Evolutionary conservation across 2,797 vertebrate species (phyloP).

Genomic region (Clarias fuscus): DNA sequence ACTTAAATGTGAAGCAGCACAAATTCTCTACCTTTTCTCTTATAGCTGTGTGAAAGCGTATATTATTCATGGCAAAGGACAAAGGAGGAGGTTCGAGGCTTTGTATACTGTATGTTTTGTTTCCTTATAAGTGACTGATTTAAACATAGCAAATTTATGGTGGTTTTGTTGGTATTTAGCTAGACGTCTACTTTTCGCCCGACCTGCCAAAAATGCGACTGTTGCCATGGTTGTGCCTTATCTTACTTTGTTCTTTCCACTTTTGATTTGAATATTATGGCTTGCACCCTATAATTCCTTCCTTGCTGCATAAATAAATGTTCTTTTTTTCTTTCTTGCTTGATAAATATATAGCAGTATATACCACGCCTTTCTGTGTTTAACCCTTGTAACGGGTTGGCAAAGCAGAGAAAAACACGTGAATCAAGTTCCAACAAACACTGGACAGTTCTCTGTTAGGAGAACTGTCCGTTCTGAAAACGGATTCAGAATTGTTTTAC

Average conservation of each 20-base stretch:
- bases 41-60: conserved; percentile 14
- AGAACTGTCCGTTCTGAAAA: too few relatives aligned
- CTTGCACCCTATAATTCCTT: neutral
- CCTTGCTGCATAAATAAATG: neutral
- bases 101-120: neutral
- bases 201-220: neutral
- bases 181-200: neutral
- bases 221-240: neutral
- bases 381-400: too few relatives aligned
- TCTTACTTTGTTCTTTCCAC: neutral
- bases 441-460: too few relatives aligned
- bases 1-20: neutral
- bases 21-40: neutral
- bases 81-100: neutral
- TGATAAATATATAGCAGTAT: neutral
- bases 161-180: neutral
- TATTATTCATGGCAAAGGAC: neutral
- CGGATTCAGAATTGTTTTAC: too few relatives aligned
- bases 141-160: neutral
- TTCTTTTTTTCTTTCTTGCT: neutral
- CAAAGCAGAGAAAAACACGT: too few relatives aligned
- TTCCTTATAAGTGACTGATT: neutral
- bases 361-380: too few relatives aligned
- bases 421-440: too few relatives aligned
- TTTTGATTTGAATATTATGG: neutral